Conservation (phyloP, 2,888 invertebrate genomes). For the Perdita meconis region DNA sequence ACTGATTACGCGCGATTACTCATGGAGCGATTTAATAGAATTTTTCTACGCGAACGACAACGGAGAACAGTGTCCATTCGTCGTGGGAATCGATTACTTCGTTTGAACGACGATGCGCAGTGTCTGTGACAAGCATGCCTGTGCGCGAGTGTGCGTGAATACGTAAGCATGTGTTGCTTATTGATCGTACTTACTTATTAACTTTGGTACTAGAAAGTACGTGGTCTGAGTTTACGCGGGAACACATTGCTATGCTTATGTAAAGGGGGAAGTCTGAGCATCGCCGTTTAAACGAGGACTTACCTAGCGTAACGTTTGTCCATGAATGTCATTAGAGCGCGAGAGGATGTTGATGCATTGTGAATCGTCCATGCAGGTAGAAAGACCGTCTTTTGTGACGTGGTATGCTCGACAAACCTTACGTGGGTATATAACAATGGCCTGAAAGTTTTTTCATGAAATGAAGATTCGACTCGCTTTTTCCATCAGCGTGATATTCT, state of each 20-base stretch:
- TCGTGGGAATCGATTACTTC: constrained; percentile 66
- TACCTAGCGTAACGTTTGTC: constrained; percentile 61
- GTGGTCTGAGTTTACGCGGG: constrained; percentile 2
- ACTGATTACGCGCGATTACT: background rate
- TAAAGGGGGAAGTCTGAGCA: constrained; percentile 28
- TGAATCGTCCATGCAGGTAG: constrained; percentile 36
- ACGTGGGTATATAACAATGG: constrained; percentile 42
- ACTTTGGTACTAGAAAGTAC: background rate
- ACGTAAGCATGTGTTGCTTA: constrained; percentile 50
- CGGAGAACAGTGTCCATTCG: constrained; percentile 60
- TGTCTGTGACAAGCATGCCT: constrained; percentile 58
- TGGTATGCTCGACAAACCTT: constrained; percentile 56
- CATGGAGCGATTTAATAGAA: constrained; percentile 9
- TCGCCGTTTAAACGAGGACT: constrained; percentile 61
- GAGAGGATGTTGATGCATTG: constrained; percentile 30
- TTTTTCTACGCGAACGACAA: constrained; percentile 10
- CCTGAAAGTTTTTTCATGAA: constrained; percentile 18
- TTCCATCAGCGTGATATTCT: background rate
- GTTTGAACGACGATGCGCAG: constrained; percentile 79
- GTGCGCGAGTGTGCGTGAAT: constrained; percentile 58
- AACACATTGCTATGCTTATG: constrained; percentile 2
- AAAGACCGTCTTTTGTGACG: constrained; percentile 31
- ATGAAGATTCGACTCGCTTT: constrained; percentile 24
- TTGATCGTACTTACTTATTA: constrained; percentile 47
- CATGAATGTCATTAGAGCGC: constrained; percentile 49